Evolutionary conservation across 2,888 invertebrate genomes (phyloP), one percentile per base, ranked within the genome.

Genomic region (Leptopterna dolabrata): DNA sequence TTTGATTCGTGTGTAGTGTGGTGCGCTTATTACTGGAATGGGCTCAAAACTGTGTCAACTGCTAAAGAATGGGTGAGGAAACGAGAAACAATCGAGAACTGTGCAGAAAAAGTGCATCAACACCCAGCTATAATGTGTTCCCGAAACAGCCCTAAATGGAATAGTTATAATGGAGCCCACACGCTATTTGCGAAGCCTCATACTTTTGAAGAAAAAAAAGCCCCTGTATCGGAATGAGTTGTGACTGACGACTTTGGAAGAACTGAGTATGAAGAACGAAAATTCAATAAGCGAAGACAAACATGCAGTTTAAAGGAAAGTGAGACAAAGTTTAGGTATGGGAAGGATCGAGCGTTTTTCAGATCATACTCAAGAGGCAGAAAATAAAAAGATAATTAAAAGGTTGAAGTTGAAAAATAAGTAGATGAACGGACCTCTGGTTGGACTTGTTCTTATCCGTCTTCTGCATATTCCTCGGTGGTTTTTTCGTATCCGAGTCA

Each of bases 401-500:
- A 16, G 16, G 43, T 27, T 45, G 36, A 78, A 78, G 29, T 41
- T 29, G 11, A 81, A 63, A 24, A 63, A 27, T 24, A 24, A 63
- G 24, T 63, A 11, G 63, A 24, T 63, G 51, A 81, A 83, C 83
- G 36, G 70, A 83, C 83, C 83, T 83, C 63, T 83, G 83, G 36
- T 76, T 85, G 63, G 85, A 73, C 47, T 85, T 85, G 85, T 76
- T 73, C 45, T 85, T 85, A 29, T 76, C 85, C 45, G 76, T 76
- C 85, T 85, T 85, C 45, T 27, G 76, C 76, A 85, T 45, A 47
- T 76, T 85, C 55, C 55, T 71, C 45, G 76, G 24, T 30, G 41
- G 51, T 55, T 85, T 85, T 85, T 85, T 76, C 3, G 30, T 76
- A 36, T 85, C 85, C 13, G 85, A 85, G 41, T 85, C 85, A 41